Evolutionary conservation across 1,140 invertebrate species (phyloP), one percentile per base, ranked within the genome.

Genomic region (Musca vetustissima): DNA sequence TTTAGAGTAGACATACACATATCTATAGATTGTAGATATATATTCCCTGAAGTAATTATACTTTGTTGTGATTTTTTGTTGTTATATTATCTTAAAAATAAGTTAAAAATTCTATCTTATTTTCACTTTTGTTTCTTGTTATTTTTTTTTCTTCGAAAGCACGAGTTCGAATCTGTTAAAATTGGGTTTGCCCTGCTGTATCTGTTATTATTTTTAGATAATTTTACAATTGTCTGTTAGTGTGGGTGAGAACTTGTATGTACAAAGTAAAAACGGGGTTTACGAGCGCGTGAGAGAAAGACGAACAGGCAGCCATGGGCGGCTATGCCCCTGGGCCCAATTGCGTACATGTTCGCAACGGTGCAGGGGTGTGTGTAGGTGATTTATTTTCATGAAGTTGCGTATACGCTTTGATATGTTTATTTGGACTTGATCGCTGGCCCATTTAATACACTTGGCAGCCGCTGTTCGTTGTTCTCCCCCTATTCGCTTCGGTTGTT

Each of bases 401-500:
- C 74, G 72, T 75, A 72, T 72, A 75, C 68, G 73, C 73, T 53
- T 19, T 75, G 74, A 75, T 75, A 75, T 75, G 74, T 75, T 57
- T 48, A 68, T 50, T 17, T 21, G 28, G 36, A 49, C 50, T 64
- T 36, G 28, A 57, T 57, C 14, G 17, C 15, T 32, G 32, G 22
- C 17, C 21, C 25, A 25, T n/a, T 28, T 61, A n/a, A n/a, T 8
- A 4, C 15, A 19, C 6, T 47, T 43, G 9, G 4, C 17, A 36
- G 43, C 19, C 43, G 50, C 6, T 4, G 17, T 52, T 52, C n/a
- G 6, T 19, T 22, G 1, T 47, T 8, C 2, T 7, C 28, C n/a
- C 17, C 43, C 2, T 36, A 15, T 57, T 15, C 15, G 15, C 24
- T 22, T 25, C 21, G 17, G 6, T n/a, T 43, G 17, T 32, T 43